Conservation (phyloP, 2,113 vertebrate genomes). For the Leiothrix lutea region DNA sequence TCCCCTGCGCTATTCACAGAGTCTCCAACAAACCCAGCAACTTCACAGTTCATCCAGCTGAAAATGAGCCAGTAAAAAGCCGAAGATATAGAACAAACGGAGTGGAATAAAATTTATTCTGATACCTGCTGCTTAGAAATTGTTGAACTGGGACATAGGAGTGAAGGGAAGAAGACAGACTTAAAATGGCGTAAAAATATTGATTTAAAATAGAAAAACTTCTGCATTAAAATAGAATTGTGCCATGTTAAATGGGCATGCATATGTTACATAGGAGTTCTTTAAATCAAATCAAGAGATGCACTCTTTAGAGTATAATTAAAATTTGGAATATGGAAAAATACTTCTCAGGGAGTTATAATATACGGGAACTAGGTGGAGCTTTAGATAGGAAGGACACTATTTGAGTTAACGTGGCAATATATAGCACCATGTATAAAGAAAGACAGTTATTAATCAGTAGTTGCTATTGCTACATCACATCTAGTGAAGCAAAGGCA, state of each 20-base stretch:
- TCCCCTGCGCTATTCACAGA: not conserved
- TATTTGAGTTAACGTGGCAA: not conserved
- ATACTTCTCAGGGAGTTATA: not conserved
- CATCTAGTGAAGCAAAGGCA: not conserved
- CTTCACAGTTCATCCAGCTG: not conserved
- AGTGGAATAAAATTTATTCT: not conserved
- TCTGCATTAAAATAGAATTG: not conserved
- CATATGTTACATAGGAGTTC: not conserved
- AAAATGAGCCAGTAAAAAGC: not conserved
- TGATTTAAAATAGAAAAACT: not conserved
- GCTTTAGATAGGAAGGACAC: not conserved
- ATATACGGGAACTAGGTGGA: not conserved
- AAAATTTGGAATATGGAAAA: not conserved
- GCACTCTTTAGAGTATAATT: not conserved
- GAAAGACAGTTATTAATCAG: not conserved
- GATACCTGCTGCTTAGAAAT: not conserved
- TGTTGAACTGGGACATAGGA: not conserved
- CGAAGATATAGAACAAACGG: not conserved
- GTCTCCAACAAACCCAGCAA: not conserved
- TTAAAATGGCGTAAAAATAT: not conserved
- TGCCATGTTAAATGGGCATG: not conserved
- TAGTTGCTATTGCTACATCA: accelerated
- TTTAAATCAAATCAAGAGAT: not conserved
- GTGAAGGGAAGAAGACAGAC: not conserved
- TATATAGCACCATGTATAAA: not conserved